A percentile compares a stretch with the other conserved stretches of the same genome.
Conservation (phyloP, 2,113 vertebrate genomes). For the Osmerus eperlanus region DNA sequence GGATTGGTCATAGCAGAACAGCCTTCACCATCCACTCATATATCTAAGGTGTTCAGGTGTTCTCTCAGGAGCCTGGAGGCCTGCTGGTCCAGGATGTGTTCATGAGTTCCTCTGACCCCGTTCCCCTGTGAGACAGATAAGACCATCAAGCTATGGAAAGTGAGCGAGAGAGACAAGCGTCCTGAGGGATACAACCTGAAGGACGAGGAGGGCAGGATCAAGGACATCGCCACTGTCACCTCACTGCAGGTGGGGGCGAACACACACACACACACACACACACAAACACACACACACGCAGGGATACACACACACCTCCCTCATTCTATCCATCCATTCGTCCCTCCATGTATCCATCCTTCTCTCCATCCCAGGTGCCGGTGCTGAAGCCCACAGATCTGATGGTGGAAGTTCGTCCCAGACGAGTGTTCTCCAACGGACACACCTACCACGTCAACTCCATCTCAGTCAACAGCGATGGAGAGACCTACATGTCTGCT, state of each 20-base stretch:
- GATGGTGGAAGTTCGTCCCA: slow-evolving; percentile 93
- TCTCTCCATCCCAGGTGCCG: slow-evolving; percentile 72
- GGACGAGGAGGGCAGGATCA: slow-evolving; percentile 93
- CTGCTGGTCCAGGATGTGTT: not conserved
- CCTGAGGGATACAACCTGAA: slow-evolving; percentile 98
- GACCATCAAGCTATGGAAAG: slow-evolving; percentile 97
- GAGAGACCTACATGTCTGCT: slow-evolving; percentile 88
- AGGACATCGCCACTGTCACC: slow-evolving; percentile 92
- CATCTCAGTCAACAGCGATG: slow-evolving; percentile 93
- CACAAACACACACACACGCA: not conserved
- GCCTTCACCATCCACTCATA: no score
- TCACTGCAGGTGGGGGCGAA: slow-evolving; percentile 80
- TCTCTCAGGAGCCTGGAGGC: no score
- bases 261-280: slow-evolving; percentile 10
- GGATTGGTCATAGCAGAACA: no score
- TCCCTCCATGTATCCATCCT: not conserved
- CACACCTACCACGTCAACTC: slow-evolving; percentile 95
- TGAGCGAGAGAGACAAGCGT: slow-evolving; percentile 92
- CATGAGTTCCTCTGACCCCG: not conserved
- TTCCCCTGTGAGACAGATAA: slow-evolving; percentile 77
- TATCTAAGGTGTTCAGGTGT: no score
- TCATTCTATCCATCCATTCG: not conserved
- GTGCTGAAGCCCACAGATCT: slow-evolving; percentile 88
- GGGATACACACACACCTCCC: not conserved
- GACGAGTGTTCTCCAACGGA: slow-evolving; percentile 87